phyloP scores from a whole-genome alignment of 2,888 invertebrate genomes.

The Drosophila borborema region DNA sequence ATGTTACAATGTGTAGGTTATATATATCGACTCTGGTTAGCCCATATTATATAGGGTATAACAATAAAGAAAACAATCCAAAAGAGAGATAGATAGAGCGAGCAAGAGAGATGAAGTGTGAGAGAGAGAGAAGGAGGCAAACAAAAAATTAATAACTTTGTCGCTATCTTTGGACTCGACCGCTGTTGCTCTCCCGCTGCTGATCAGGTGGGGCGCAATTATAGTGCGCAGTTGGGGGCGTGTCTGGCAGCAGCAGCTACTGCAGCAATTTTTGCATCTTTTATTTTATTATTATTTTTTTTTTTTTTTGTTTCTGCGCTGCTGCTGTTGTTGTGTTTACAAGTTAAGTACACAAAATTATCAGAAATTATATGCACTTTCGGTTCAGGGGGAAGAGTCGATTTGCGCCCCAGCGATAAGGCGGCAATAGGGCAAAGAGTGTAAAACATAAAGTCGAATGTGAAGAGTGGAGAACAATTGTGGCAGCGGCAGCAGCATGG shows the following conservation, averaged over 20 bases:
- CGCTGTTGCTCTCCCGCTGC: slow-evolving; percentile 41
- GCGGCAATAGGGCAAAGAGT: slow-evolving; percentile 34
- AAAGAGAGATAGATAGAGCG: neutral
- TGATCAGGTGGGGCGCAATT: slow-evolving; percentile 79
- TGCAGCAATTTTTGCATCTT: slow-evolving; percentile 23
- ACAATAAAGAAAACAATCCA: neutral
- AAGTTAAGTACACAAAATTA: slow-evolving; percentile 78
- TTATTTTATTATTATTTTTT: slow-evolving; percentile 27
- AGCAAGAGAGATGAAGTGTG: neutral
- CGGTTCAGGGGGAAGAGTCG: slow-evolving; percentile 54
- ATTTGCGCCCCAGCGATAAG: slow-evolving; percentile 46
- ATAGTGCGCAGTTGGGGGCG: slow-evolving; percentile 61
- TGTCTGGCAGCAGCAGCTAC: slow-evolving; percentile 39
- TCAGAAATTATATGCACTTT: slow-evolving; percentile 78
- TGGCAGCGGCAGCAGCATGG: too few species aligned
- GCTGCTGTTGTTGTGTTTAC: slow-evolving; percentile 46
- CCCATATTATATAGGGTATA: slow-evolving; percentile 9
- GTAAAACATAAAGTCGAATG: slow-evolving; percentile 1
- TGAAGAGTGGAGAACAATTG: neutral
- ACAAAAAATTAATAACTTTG: slow-evolving; percentile 53
- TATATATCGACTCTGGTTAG: neutral
- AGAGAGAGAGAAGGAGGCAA: slow-evolving; percentile 4
- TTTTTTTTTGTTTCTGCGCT: slow-evolving; percentile 19
- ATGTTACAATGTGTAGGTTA: neutral
- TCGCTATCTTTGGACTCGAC: slow-evolving; percentile 41